A percentile compares a stretch with the other conserved stretches of the same genome.
phyloP scores from a whole-genome alignment of 64 coral and sea anemone species.

The Hydrozoanthus tunicans region DNA sequence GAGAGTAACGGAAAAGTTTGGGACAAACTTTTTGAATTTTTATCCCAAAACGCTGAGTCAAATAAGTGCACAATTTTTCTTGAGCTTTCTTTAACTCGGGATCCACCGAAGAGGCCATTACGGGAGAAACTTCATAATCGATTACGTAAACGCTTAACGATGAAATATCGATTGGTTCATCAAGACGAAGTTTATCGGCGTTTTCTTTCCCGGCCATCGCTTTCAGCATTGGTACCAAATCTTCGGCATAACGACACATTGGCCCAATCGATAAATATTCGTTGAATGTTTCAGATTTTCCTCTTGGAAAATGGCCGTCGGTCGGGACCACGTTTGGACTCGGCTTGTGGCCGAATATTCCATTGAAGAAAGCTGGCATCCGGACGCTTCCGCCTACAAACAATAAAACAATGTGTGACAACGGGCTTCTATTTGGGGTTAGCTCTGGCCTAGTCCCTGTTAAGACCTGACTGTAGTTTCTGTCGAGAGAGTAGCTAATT shows the following conservation, averaged over 20 bases:
- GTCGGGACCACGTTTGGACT: slow-evolving; percentile 76
- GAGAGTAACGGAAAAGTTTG: slow-evolving; percentile 64
- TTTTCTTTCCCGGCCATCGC: slow-evolving; percentile 78
- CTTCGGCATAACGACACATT: slow-evolving; percentile 79
- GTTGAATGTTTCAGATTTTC: slow-evolving; percentile 59
- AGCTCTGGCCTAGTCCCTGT: too few relatives aligned
- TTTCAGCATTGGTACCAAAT: slow-evolving; percentile 69
- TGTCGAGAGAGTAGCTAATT: too few relatives aligned
- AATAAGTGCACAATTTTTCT: slow-evolving; percentile 58
- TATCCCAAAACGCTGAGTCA: slow-evolving; percentile 50
- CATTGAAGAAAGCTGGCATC: slow-evolving; percentile 93
- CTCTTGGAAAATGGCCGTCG: slow-evolving; percentile 74
- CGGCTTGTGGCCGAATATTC: slow-evolving; percentile 91
- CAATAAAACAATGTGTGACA: neutral
- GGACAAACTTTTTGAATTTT: slow-evolving; percentile 57
- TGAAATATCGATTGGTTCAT: slow-evolving; percentile 78
- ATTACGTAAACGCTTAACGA: slow-evolving; percentile 79
- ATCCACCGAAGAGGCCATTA: slow-evolving; percentile 62
- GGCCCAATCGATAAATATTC: slow-evolving; percentile 92
- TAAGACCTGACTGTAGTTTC: too few relatives aligned
- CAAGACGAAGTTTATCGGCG: slow-evolving; percentile 49
- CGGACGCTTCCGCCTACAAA: slow-evolving; percentile 82
- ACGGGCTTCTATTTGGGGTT: neutral
- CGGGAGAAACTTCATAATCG: slow-evolving; percentile 52
- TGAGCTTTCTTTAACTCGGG: slow-evolving; percentile 49